Evolutionary conservation across 1,140 invertebrate genomes (phyloP).

Genomic region (Apolygus lucorum): DNA sequence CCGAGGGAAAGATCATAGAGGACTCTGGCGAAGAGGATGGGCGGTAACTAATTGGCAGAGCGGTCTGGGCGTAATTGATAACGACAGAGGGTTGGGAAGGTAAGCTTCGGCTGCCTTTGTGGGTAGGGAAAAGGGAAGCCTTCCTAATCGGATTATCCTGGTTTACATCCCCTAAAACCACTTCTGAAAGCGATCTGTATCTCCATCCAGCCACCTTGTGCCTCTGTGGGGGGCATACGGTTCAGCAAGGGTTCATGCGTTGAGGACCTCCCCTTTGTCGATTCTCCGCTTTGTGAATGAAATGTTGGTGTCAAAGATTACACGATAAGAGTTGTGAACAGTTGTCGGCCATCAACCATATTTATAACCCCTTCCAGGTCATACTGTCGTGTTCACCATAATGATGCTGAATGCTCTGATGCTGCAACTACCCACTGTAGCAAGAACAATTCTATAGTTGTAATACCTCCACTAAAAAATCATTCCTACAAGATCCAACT

Average conservation of each 20-base stretch:
- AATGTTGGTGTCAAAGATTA: not conserved
- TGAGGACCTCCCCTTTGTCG: too few species aligned
- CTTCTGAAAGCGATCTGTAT: conserved; percentile 11
- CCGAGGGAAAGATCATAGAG: not conserved
- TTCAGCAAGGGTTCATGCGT: not conserved
- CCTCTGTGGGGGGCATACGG: not conserved
- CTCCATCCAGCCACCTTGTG: not conserved
- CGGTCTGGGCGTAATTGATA: conserved; percentile 8
- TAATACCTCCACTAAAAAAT: too few species aligned
- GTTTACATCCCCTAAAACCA: conserved; percentile 16
- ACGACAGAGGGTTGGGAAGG: conserved; percentile 3
- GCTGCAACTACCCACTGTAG: too few species aligned
- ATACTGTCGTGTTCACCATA: too few species aligned
- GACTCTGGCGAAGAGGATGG: not conserved
- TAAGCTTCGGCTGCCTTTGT: not conserved
- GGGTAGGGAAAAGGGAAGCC: not conserved
- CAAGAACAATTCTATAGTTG: too few species aligned
- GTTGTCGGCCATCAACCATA: too few species aligned
- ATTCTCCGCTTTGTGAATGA: not conserved
- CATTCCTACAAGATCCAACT: too few species aligned
- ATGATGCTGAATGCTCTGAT: too few species aligned
- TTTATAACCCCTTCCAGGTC: too few species aligned
- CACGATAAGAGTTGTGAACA: not conserved
- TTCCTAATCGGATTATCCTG: conserved; percentile 8
- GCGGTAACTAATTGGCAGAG: conserved; percentile 12